These are phyloP conservation scores for Podotricha telesiphe DNA, from an alignment of 2,888 invertebrate genomes.

Conservation along the genomic window DNA sequence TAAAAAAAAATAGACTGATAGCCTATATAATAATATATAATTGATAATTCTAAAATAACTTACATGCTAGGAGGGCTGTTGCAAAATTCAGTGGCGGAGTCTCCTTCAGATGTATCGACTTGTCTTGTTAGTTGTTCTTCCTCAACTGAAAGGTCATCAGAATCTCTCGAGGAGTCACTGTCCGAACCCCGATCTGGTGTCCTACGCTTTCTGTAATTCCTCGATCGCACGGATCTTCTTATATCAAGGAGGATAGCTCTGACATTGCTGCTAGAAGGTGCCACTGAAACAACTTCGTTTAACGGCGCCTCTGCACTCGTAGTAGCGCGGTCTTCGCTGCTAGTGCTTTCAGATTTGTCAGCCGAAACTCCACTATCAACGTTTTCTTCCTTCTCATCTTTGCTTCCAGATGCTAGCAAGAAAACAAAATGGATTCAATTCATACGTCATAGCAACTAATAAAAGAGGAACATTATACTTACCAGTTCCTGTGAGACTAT, in stretches of 20 bases:
- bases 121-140: constrained; percentile 52
- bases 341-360: constrained; percentile 77
- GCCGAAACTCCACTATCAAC: constrained; percentile 76
- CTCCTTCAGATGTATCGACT: constrained; percentile 58
- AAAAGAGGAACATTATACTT: constrained; percentile 45
- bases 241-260: constrained; percentile 67
- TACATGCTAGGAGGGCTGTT: constrained; percentile 60
- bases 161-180: constrained; percentile 70
- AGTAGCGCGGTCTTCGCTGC: constrained; percentile 66
- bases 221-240: constrained; percentile 59
- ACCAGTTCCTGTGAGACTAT: constrained; percentile 69
- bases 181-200: constrained; percentile 70
- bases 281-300: constrained; percentile 66
- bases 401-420: constrained; percentile 47
- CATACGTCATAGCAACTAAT: constrained; percentile 52
- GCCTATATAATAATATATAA: neutral
- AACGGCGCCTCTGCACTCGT: constrained; percentile 58
- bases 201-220: constrained; percentile 73
- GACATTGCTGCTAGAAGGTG: constrained; percentile 70
- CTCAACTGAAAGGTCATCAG: constrained; percentile 69
- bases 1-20: neutral
- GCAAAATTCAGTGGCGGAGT: constrained; percentile 57
- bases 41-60: constrained; percentile 47
- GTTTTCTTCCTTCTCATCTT: constrained; percentile 65
- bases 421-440: constrained; percentile 56